A percentile compares a stretch with the other conserved stretches of the same genome.
phyloP scores from a whole-genome alignment of 2,888 invertebrate genomes.

The Sinotaia quadrata region DNA sequence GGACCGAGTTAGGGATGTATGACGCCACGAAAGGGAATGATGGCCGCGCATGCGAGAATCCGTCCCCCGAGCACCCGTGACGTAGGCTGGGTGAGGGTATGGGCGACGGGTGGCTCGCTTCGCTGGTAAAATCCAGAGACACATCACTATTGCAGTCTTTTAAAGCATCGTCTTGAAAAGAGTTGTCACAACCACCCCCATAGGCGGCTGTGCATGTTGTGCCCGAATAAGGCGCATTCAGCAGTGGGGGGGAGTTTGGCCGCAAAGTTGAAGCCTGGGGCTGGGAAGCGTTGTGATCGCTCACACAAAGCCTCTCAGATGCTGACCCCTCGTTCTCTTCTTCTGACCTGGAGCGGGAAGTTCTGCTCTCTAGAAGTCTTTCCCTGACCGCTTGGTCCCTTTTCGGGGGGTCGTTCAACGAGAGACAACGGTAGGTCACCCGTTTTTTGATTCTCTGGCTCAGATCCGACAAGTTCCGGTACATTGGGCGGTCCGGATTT shows the following conservation, averaged over 20 bases:
- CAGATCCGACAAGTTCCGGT: constrained; percentile 80
- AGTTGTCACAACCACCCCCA: not conserved
- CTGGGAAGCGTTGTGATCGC: not conserved
- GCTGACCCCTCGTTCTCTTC: no score
- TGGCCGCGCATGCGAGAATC: constrained; percentile 9
- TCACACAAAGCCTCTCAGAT: no score
- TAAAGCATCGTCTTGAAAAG: not conserved
- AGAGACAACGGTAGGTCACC: constrained; percentile 81
- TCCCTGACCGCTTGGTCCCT: not conserved
- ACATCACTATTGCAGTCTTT: not conserved
- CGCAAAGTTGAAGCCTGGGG: not conserved
- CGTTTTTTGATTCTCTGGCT: constrained; percentile 87
- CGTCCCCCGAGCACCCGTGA: not conserved
- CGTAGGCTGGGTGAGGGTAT: not conserved
- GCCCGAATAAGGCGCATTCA: no score
- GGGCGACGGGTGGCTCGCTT: not conserved
- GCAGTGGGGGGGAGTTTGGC: not conserved
- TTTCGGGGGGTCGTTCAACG: constrained; percentile 42
- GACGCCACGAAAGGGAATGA: not conserved
- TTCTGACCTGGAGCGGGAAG: no score
- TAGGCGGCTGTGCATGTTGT: not conserved
- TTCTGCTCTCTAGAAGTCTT: constrained; percentile 2
- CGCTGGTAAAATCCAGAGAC: not conserved
- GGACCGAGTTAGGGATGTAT: constrained; percentile 7
- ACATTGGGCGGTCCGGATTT: constrained; percentile 66